Evolutionary conservation across 2,888 invertebrate species (phyloP).

Genomic region (Sminthurinus aureus): DNA sequence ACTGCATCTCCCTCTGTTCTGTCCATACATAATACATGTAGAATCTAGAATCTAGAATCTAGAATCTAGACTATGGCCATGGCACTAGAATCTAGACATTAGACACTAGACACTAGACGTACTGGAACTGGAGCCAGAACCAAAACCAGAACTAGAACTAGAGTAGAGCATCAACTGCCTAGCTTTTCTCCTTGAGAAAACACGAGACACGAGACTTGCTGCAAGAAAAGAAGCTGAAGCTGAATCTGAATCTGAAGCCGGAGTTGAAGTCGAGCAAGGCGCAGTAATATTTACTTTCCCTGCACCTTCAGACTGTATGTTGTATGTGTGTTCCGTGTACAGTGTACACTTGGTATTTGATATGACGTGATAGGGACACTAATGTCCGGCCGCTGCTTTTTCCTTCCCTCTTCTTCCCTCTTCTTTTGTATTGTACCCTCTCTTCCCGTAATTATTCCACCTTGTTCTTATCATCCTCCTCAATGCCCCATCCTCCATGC

Average conservation of each 20-base stretch:
- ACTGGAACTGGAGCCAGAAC: neutral
- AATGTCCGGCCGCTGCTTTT: slow-evolving; percentile 37
- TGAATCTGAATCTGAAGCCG: neutral
- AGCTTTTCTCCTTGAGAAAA: neutral
- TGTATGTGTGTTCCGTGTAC: too few relatives aligned
- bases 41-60: too few relatives aligned
- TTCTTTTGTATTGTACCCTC: neutral
- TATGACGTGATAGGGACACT: slow-evolving; percentile 27
- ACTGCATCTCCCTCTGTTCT: neutral
- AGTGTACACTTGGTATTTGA: neutral
- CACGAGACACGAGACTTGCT: neutral
- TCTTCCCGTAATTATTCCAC: slow-evolving; percentile 29
- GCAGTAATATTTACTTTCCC: too few relatives aligned
- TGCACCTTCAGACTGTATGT: too few relatives aligned
- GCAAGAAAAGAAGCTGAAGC: neutral
- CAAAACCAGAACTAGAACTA: too few relatives aligned
- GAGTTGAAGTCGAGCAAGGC: neutral
- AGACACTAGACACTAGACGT: neutral
- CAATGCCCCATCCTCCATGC: too few relatives aligned
- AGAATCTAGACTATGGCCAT: too few relatives aligned
- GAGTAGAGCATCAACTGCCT: neutral
- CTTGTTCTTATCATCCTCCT: neutral
- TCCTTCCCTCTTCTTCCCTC: slow-evolving; percentile 12
- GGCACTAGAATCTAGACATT: too few relatives aligned
- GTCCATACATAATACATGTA: too few relatives aligned